These are phyloP conservation scores for Smithornis capensis DNA, from an alignment of 2,113 vertebrate species.

Conservation along the genomic window DNA sequence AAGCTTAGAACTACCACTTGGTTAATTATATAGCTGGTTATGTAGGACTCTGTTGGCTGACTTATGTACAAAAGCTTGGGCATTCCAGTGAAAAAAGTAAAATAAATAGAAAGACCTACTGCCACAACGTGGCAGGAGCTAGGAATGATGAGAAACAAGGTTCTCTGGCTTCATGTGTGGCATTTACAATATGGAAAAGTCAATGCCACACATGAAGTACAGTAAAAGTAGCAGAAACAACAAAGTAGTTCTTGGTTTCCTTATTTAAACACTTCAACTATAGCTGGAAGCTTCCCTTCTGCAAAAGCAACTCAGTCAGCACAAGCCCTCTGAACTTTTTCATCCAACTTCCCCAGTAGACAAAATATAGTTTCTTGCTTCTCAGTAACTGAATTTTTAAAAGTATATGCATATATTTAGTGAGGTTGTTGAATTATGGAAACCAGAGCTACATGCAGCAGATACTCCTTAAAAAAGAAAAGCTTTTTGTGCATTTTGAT, in stretches of 20 bases:
- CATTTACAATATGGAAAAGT: slow-evolving; percentile 54
- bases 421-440: slow-evolving; percentile 29
- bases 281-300: slow-evolving; percentile 62
- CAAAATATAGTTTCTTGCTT: background rate
- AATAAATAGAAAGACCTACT: slow-evolving; percentile 37
- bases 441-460: slow-evolving; percentile 35
- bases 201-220: slow-evolving; percentile 71
- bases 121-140: slow-evolving; percentile 28
- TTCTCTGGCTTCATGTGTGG: slow-evolving; percentile 61
- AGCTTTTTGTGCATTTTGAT: slow-evolving; percentile 63
- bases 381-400: slow-evolving; percentile 24
- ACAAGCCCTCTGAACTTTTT: slow-evolving; percentile 36
- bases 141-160: slow-evolving; percentile 46
- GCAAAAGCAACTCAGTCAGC: slow-evolving; percentile 71
- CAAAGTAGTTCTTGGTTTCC: slow-evolving; percentile 70
- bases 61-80: background rate
- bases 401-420: background rate
- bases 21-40: slow-evolving; percentile 33
- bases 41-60: background rate
- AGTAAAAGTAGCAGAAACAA: slow-evolving; percentile 52
- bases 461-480: slow-evolving; percentile 41
- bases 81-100: slow-evolving; percentile 14
- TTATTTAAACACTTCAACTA: slow-evolving; percentile 69
- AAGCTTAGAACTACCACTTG: background rate
- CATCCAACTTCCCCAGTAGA: background rate